Evolutionary conservation across 2,113 vertebrate species (phyloP), one percentile per base, ranked within the genome.

Genomic region (crab-eating macaque (Macaca fascicularis)): DNA sequence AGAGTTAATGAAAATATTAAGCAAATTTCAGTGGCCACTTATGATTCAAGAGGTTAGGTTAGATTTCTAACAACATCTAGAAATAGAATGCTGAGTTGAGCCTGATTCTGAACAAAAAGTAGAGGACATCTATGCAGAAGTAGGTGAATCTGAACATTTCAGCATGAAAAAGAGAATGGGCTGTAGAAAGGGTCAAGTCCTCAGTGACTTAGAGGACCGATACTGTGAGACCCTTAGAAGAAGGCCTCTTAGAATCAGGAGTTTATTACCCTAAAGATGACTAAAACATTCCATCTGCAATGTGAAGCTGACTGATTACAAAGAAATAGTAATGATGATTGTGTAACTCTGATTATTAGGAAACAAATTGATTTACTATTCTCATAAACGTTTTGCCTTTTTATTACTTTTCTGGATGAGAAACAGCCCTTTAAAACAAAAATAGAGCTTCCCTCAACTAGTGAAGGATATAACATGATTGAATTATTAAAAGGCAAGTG

Each of bases 321-420:
- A 22, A 52, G 45, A 70, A 48, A 35, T 17, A 75, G 12, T 22
- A 50, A 40, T 27, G 22, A 52, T 59, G 35, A 17, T 64, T 50
- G 25, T 57, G 5, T 13, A 85, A 38, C 5, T 74, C 80, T 74
- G 64, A 94, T 90, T 88, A 81, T 72, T 52, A 59, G 38, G 76
- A 72, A 75, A 80, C 57, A 74, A 48, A 38, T 70, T 93, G 52
- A 89, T 94, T 89, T 76, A 52, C 30, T 61, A 13, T 8, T 67
- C 74, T 82, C 57, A 76, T 45, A 79, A 90, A 69, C 3, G 38
- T 57, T 79, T 82, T 16, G 67, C 12, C 69, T 87, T 61, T 27
- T 57, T 93, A 16, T n/a, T 88, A 45, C 82, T 95, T 95, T 98
- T 67, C 20, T 20, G 85, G 70, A 94, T 85, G 38, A 97, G 45